phyloP scores from a whole-genome alignment of 1,140 invertebrate genomes.

The Diuraphis noxia region DNA sequence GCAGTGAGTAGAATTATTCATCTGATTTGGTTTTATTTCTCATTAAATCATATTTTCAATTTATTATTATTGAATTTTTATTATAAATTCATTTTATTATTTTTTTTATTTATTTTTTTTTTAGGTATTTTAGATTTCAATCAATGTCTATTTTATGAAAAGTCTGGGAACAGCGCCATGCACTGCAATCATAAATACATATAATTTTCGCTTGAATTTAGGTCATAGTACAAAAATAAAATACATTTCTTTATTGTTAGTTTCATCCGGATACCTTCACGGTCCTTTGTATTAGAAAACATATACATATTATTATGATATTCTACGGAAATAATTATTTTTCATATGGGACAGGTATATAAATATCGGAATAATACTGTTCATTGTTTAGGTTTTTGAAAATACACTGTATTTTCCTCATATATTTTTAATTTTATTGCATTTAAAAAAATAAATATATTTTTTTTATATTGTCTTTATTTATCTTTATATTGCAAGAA shows the following conservation, averaged over 20 bases:
- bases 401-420: background rate
- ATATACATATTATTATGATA: background rate
- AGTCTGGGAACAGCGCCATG: background rate
- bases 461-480: too few species aligned
- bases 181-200: background rate
- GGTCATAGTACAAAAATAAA: background rate
- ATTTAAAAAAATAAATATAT: background rate
- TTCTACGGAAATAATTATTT: conserved; percentile 3
- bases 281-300: background rate
- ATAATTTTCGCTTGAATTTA: background rate
- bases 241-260: background rate
- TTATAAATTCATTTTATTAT: too few species aligned
- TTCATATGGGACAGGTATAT: conserved; percentile 2
- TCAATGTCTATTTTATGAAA: background rate
- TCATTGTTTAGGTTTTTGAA: background rate
- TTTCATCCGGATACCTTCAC: background rate
- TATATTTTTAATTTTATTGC: background rate
- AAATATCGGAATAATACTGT: background rate
- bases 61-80: too few species aligned
- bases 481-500: background rate
- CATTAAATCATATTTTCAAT: too few species aligned
- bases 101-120: too few species aligned
- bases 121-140: background rate
- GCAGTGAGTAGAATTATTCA: too few species aligned
- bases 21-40: too few species aligned